These are phyloP conservation scores for Lasioglossum lativentre DNA, from an alignment of 2,888 invertebrate genomes.

Conservation along the genomic window DNA sequence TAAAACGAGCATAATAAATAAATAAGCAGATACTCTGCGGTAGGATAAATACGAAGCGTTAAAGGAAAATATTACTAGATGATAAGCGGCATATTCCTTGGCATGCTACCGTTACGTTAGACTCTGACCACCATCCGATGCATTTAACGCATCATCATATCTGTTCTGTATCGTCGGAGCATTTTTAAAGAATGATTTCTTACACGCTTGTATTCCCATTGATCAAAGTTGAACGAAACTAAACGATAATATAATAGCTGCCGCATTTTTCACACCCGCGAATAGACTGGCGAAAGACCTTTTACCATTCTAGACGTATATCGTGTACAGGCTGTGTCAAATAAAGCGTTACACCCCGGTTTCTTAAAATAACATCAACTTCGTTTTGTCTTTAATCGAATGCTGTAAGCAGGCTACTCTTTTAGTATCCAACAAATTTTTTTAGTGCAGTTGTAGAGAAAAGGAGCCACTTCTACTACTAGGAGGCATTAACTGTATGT, in stretches of 20 bases:
- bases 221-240: neutral
- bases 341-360: neutral
- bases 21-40: conserved; percentile 47
- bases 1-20: conserved; percentile 37
- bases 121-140: conserved; percentile 76
- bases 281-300: conserved; percentile 24
- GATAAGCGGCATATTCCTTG: conserved; percentile 69
- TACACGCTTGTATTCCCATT: neutral
- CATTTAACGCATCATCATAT: conserved; percentile 14
- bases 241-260: conserved; percentile 27
- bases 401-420: neutral
- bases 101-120: conserved; percentile 78
- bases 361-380: neutral
- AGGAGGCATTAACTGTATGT: no score
- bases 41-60: conserved; percentile 55
- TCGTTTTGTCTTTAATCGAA: neutral
- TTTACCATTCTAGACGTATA: neutral
- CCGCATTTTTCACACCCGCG: conserved; percentile 62
- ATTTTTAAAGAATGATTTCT: neutral
- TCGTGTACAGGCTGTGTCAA: neutral
- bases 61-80: conserved; percentile 58
- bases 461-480: neutral
- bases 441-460: neutral
- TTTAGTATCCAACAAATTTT: no score
- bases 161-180: neutral